phyloP scores from a whole-genome alignment of 37 sponge, comb jelly and placozoan genomes.

The Petrosia ficiformis region DNA sequence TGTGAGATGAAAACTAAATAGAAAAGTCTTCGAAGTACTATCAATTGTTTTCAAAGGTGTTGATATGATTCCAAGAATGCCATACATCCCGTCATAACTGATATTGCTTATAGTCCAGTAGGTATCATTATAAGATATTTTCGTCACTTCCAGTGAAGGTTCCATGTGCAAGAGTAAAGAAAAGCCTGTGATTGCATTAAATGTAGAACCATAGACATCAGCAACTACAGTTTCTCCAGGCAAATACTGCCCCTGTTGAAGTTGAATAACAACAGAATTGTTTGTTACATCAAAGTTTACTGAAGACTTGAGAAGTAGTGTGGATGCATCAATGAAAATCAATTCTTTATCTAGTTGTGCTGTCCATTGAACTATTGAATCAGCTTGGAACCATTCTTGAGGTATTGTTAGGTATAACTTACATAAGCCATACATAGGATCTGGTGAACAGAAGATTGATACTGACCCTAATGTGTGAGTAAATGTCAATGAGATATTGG shows the following conservation, averaged over 20 bases:
- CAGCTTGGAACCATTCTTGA: slow-evolving; percentile 25
- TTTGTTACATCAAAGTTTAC: background rate
- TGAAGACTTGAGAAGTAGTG: background rate
- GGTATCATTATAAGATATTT: slow-evolving; percentile 2
- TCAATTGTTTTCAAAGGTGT: background rate
- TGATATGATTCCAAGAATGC: slow-evolving; percentile 13
- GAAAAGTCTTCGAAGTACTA: background rate
- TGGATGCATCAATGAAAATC: background rate
- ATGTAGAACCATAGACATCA: slow-evolving; percentile 34
- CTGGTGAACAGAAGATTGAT: slow-evolving; percentile 20
- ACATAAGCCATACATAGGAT: slow-evolving; percentile 37
- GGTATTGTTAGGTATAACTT: slow-evolving; percentile 35
- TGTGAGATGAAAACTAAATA: slow-evolving; percentile 18
- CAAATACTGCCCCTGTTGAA: slow-evolving; percentile 42
- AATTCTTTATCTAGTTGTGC: background rate
- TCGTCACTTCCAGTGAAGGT: background rate
- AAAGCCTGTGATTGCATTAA: slow-evolving; percentile 32
- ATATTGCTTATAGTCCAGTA: slow-evolving; percentile 29
- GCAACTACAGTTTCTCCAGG: slow-evolving; percentile 38
- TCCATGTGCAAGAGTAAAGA: slow-evolving; percentile 14
- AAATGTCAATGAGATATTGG: background rate
- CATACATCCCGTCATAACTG: slow-evolving; percentile 13
- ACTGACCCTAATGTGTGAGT: background rate
- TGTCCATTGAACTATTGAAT: background rate
- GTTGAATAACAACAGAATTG: slow-evolving; percentile 22